Evolutionary conservation across 2,797 vertebrate species (phyloP), one percentile per base, ranked within the genome.

Genomic region (Botia almorhae): DNA sequence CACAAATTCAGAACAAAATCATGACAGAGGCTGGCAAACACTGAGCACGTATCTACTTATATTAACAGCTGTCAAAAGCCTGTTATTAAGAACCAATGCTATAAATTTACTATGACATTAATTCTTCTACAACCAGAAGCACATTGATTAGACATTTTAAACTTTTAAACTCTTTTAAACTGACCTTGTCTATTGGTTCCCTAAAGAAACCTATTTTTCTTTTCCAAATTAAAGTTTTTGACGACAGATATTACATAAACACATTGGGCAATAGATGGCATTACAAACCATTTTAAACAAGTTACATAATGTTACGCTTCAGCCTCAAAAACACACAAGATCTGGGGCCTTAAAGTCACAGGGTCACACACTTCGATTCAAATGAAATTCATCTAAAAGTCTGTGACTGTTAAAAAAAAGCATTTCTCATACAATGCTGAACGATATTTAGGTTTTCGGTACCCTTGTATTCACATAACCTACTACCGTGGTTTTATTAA

Each of bases 191-290:
- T 21, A 7, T 36, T 46, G 10, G 60, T 75, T 75, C 60, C 50
- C 12, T 51, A n/a, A 16, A 69, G 21, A 56, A 70, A 43, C n/a
- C 53, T 48, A 29, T 36, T 16, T 14, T 48, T 26, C 11, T 63
- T 48, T 8, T 46, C 2, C 43, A 46, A 46, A 8, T 11, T 68
- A 17, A 29, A 63, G 26, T 60, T 72, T 26, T 36, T 82, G 33
- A 80, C 48, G 70, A 73, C 53, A 82, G 56, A 73, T 60, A 73
- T 80, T 82, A 80, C 81, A 77, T 70, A 80, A 82, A 82, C 70
- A 55, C 81, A 48, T 58, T 50, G 51, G 48, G 69, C 73, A 82
- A 76, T 67, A 56, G 50, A 36, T 48, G 39, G 39, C 51, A 60
- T 60, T 36, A 53, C 39, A 56, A 61, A 68, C 48, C 68, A 64